phyloP scores from a whole-genome alignment of 2,113 vertebrate species.

The Pterocles burchelli region DNA sequence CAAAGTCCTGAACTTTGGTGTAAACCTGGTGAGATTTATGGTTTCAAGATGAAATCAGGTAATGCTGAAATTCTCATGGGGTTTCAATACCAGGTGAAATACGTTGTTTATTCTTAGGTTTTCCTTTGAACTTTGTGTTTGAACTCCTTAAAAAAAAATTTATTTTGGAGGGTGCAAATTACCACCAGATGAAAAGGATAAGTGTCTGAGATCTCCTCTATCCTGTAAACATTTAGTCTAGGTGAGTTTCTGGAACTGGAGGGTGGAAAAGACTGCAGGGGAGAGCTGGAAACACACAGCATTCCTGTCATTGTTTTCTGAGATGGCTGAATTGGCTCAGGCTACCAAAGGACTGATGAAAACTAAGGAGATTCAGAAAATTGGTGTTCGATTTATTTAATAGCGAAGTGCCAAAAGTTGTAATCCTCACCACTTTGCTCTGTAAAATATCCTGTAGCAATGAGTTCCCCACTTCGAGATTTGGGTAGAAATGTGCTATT shows the following conservation, averaged over 20 bases:
- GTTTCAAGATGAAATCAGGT: conserved; percentile 50
- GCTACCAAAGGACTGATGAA: background rate
- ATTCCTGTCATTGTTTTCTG: background rate
- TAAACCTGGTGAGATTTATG: conserved; percentile 41
- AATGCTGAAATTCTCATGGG: conserved; percentile 11
- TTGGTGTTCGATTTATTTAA: background rate
- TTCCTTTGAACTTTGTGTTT: conserved; percentile 57
- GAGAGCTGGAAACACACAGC: background rate
- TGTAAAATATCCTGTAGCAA: background rate
- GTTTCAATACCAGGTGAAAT: conserved; percentile 41
- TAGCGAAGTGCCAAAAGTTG: background rate
- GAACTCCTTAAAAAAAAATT: conserved; percentile 22
- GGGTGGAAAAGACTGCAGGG: background rate
- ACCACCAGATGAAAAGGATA: conserved; percentile 30
- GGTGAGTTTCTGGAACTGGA: conserved; percentile 40
- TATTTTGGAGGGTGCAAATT: conserved; percentile 24
- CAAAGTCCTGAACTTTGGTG: background rate
- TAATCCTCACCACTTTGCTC: background rate
- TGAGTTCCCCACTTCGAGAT: background rate
- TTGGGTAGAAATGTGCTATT: background rate
- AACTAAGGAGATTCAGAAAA: background rate
- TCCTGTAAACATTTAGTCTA: conserved; percentile 46
- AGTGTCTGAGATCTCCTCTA: conserved; percentile 37
- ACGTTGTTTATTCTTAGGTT: conserved; percentile 48
- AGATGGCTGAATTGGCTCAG: background rate